Base-by-base conservation (phyloP, 2,113 vertebrate species). In the Agapornis roseicollis region DNA sequence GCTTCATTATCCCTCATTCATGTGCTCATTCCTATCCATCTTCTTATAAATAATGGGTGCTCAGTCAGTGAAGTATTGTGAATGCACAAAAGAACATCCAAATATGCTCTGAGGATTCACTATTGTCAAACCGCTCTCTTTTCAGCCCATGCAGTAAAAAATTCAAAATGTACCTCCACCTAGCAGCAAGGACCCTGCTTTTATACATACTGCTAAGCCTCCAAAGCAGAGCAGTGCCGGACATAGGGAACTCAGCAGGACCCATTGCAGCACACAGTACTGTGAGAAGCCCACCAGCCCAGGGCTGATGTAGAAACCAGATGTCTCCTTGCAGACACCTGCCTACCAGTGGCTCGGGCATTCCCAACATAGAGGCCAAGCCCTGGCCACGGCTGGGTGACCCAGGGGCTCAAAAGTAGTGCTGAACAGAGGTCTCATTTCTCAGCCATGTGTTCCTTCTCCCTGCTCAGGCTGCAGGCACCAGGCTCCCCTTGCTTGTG, bases 301-400 rank as follows among this genome's bases (percentile, higher is more conserved):
- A 11, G 13, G 41, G 8, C 46, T 81, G 50, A 60, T 1, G 7
- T 2, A 46, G 37, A 16, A 2, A 7, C 50, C 60, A 49, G 41
- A 9, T 13, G 33, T 47, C n/a, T 65, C 18, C 82, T 76, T 2
- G 1, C 19, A 80, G 49, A 27, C 0, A 1, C 47, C 42, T 63
- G 50, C 35, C n/a, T 63, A 47, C 35, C 49, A 22, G 25, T 50
- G 60, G 25, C 29, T 44, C 39, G 42, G 47, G 18, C 0, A 0
- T 47, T 39, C 37, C 46, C 0, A 0, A 27, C 1, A 0, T 1
- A 1, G 33, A 68, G 22, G 18, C 17, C 68, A 95, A 93, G n/a
- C 31, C n/a, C 55, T 78, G 68, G n/a, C n/a, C n/a, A n/a, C n/a
- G n/a, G 52, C 70, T 68, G 53, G 11, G 44, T 80, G 74, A 83